A percentile compares a stretch with the other conserved stretches of the same genome.
Evolutionary conservation across 2,113 vertebrate genomes (phyloP).

Genomic region (Lanius ludovicianus): DNA sequence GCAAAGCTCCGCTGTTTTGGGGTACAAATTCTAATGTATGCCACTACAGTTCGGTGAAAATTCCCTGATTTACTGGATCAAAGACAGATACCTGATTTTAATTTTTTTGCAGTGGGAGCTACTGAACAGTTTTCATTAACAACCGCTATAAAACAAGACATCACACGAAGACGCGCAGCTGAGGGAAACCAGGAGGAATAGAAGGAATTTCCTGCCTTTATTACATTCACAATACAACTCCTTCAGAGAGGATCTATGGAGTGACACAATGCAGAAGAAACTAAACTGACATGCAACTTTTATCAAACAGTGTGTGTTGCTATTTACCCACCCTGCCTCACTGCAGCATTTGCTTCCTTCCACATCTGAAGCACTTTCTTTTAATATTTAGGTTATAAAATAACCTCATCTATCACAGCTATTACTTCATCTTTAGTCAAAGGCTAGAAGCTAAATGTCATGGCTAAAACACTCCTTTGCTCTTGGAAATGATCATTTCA

Average conservation of each 20-base stretch:
- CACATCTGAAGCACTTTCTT: background rate
- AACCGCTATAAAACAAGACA: background rate
- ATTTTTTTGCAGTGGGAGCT: background rate
- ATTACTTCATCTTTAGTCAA: background rate
- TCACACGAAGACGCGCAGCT: background rate
- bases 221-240: background rate
- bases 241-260: background rate
- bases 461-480: background rate
- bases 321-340: background rate
- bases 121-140: background rate
- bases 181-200: background rate
- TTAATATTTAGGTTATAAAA: constrained; percentile 27
- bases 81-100: background rate
- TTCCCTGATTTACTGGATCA: background rate
- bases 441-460: constrained; percentile 24
- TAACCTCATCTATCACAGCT: background rate
- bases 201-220: background rate
- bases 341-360: background rate
- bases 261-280: background rate
- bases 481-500: background rate
- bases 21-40: background rate
- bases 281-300: background rate
- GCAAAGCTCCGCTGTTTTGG: background rate
- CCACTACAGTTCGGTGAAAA: background rate
- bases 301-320: background rate